These are phyloP conservation scores for Orientallactaga bullata DNA, from an alignment of 2,113 vertebrate genomes.

Conservation along the genomic window DNA sequence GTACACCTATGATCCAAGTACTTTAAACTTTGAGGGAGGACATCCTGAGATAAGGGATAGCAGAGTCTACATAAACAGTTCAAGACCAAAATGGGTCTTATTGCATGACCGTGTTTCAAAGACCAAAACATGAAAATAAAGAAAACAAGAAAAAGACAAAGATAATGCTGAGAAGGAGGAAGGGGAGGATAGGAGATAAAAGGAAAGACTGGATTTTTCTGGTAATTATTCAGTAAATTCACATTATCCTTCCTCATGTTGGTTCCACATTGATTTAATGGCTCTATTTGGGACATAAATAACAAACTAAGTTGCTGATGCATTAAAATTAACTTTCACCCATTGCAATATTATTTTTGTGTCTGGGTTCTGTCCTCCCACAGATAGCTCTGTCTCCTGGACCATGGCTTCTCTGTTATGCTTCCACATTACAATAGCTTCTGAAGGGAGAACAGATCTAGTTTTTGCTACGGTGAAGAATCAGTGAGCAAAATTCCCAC, in stretches of 20 bases:
- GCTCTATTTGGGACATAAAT: not conserved
- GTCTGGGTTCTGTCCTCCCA: not conserved
- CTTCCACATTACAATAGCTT: not conserved
- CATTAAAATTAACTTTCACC: constrained; percentile 34
- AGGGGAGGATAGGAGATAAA: no score
- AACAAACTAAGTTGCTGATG: not conserved
- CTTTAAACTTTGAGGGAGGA: no score
- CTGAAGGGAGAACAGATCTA: not conserved
- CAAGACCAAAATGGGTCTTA: no score
- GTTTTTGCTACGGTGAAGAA: not conserved
- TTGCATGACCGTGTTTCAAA: no score
- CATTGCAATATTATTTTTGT: constrained; percentile 3
- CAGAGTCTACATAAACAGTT: no score
- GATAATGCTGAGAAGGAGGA: no score
- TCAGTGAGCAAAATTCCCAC: not conserved
- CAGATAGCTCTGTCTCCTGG: not conserved
- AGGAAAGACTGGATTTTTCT: not conserved
- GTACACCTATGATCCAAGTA: no score
- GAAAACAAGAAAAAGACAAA: no score
- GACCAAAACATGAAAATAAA: no score
- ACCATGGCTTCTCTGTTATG: not conserved
- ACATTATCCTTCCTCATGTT: not conserved
- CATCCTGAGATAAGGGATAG: no score
- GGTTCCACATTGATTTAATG: not conserved
- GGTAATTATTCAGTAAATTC: constrained; percentile 25